Percentiles rank a stretch among this genome's conserved stretches.
Evolutionary conservation across 2,113 vertebrate genomes (phyloP).

Genomic region (Archocentrus centrarchus): DNA sequence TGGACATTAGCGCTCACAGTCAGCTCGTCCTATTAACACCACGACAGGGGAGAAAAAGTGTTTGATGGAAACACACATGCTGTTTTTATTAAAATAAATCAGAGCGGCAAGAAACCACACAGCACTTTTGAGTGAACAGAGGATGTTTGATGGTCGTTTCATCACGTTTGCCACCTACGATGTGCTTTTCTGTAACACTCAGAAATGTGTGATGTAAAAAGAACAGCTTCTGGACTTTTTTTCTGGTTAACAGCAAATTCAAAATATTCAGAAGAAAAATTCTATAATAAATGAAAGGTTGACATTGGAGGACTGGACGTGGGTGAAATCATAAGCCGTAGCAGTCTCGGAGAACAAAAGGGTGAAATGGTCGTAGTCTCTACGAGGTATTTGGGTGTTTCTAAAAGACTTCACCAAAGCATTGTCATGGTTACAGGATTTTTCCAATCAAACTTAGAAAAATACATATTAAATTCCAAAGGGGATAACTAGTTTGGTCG

Average conservation of each 20-base stretch:
- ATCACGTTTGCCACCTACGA: slow-evolving; percentile 47
- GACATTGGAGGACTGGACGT: not conserved
- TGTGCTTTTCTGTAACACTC: slow-evolving; percentile 52
- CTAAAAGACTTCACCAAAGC: not conserved
- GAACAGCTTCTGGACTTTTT: slow-evolving; percentile 42
- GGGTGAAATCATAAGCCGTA: not conserved
- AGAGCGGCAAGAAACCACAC: slow-evolving; percentile 22
- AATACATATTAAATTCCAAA: not conserved
- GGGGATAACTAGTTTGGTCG: too few species aligned
- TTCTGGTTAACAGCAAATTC: not conserved
- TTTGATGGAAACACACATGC: not conserved
- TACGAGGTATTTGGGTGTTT: not conserved
- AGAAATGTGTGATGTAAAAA: slow-evolving; percentile 54
- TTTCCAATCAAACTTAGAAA: not conserved
- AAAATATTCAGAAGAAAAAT: not conserved
- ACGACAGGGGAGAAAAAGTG: not conserved
- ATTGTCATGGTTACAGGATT: slow-evolving; percentile 1
- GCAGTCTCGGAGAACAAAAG: not conserved
- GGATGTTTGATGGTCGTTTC: slow-evolving; percentile 39
- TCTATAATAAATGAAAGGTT: slow-evolving; percentile 13
- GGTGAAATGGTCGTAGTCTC: not conserved
- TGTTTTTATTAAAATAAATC: slow-evolving; percentile 20
- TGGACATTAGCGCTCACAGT: not conserved
- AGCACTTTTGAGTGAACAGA: slow-evolving; percentile 34
- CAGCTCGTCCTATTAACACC: slow-evolving; percentile 5